phyloP scores from a whole-genome alignment of 2,888 invertebrate species.

The Papilio gigon region DNA sequence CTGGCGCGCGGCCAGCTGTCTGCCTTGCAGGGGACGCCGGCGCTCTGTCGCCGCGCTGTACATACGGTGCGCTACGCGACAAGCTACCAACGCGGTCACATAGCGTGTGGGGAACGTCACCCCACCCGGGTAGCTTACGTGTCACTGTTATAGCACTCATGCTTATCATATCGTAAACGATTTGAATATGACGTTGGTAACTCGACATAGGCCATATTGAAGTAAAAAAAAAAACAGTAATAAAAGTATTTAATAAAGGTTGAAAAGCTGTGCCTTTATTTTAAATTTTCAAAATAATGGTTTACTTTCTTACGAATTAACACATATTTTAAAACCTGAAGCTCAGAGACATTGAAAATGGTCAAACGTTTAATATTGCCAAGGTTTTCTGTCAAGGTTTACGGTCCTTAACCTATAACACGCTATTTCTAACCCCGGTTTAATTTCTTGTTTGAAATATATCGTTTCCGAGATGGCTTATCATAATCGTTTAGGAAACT shows the following conservation, averaged over 20 bases:
- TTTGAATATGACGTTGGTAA: too few relatives aligned
- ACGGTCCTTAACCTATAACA: slow-evolving; percentile 19
- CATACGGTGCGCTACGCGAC: slow-evolving; percentile 13
- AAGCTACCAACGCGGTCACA: neutral
- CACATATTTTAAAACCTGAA: slow-evolving; percentile 1
- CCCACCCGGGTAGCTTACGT: neutral
- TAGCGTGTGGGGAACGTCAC: neutral
- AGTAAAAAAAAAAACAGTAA: neutral
- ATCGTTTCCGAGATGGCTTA: slow-evolving; percentile 19
- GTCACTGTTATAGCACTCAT: neutral
- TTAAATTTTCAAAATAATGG: neutral
- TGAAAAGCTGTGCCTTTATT: too few relatives aligned
- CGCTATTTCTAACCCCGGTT: slow-evolving; percentile 32
- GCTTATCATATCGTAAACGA: neutral
- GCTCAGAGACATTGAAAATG: slow-evolving; percentile 14
- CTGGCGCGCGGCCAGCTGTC: slow-evolving; percentile 60
- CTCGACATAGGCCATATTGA: neutral
- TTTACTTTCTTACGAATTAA: too few relatives aligned
- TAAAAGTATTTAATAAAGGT: neutral
- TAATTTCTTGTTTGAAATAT: slow-evolving; percentile 22
- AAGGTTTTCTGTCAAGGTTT: slow-evolving; percentile 33
- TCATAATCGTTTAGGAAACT: slow-evolving; percentile 39
- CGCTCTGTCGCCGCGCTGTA: slow-evolving; percentile 52
- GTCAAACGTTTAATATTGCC: slow-evolving; percentile 10
- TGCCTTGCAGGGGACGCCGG: slow-evolving; percentile 56